Conservation (phyloP, 2,797 vertebrate genomes). For the Coregonus suidteri region DNA sequence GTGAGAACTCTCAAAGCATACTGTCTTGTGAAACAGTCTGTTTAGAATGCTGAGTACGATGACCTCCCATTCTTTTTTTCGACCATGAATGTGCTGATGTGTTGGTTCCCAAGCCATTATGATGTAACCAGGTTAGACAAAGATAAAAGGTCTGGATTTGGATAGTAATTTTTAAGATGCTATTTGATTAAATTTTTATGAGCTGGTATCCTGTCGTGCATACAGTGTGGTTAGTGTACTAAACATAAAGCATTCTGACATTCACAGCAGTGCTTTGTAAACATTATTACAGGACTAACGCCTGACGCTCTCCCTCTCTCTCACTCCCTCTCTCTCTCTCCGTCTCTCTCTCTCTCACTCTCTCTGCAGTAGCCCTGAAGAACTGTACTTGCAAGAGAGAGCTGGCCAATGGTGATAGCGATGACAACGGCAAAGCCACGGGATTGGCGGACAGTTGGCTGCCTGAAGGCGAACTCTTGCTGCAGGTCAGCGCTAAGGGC, state of each 20-base stretch:
- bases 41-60: not conserved
- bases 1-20: not conserved
- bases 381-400: conserved; percentile 41
- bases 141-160: conserved; percentile 25
- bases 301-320: not conserved
- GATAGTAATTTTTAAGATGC: conserved; percentile 22
- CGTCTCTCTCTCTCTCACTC: conserved; percentile 23
- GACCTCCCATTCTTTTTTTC: not conserved
- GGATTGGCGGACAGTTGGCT: conserved; percentile 45
- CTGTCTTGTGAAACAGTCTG: not conserved
- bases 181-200: conserved; percentile 49
- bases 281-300: conserved; percentile 51
- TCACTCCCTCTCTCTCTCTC: not conserved
- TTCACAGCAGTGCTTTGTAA: conserved; percentile 43
- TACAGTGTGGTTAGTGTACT: conserved; percentile 27
- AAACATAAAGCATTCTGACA: conserved; percentile 32
- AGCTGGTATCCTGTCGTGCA: conserved; percentile 10
- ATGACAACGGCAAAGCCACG: conserved; percentile 15
- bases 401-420: conserved; percentile 5
- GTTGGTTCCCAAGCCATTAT: not conserved
- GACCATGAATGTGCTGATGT: conserved; percentile 1
- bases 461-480: conserved; percentile 75
- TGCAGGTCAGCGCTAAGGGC: conserved; percentile 71
- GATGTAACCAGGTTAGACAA: conserved; percentile 15
- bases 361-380: conserved; percentile 69